These are phyloP conservation scores for Carollia perspicillata DNA, from an alignment of 2,113 vertebrate genomes.

Conservation along the genomic window DNA sequence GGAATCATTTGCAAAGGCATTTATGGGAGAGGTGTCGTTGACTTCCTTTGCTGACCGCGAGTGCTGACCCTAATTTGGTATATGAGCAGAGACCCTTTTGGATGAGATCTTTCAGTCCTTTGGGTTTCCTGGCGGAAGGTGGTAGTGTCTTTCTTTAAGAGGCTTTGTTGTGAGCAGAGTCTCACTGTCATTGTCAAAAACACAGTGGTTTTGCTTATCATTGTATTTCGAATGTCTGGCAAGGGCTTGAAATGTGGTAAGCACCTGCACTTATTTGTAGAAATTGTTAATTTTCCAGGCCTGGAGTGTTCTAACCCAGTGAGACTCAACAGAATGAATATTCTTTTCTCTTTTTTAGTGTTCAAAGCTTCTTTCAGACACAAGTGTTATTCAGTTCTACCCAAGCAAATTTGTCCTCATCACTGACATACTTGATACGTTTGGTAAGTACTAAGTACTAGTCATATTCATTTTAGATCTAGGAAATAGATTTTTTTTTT, in stretches of 20 bases:
- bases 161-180: not conserved
- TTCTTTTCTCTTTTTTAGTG: conserved; percentile 83
- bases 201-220: not conserved
- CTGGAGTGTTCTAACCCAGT: not conserved
- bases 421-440: conserved; percentile 98
- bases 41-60: too few species aligned
- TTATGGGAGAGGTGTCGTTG: not conserved
- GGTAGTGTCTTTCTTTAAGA: not conserved
- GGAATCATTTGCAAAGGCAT: too few species aligned
- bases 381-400: conserved; percentile 97
- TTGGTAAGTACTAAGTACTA: conserved; percentile 90
- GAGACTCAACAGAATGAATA: not conserved
- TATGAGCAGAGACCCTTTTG: not conserved
- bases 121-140: not conserved
- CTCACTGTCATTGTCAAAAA: not conserved
- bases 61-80: not conserved
- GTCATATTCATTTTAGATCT: not conserved
- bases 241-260: not conserved
- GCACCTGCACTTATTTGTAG: not conserved
- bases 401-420: conserved; percentile 99
- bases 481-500: not conserved
- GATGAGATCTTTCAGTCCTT: not conserved
- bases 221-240: rapidly evolving
- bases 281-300: not conserved
- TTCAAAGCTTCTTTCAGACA: conserved; percentile 97